phyloP scores from a whole-genome alignment of 1,140 invertebrate genomes.

The Philotrypesis tridentata region DNA sequence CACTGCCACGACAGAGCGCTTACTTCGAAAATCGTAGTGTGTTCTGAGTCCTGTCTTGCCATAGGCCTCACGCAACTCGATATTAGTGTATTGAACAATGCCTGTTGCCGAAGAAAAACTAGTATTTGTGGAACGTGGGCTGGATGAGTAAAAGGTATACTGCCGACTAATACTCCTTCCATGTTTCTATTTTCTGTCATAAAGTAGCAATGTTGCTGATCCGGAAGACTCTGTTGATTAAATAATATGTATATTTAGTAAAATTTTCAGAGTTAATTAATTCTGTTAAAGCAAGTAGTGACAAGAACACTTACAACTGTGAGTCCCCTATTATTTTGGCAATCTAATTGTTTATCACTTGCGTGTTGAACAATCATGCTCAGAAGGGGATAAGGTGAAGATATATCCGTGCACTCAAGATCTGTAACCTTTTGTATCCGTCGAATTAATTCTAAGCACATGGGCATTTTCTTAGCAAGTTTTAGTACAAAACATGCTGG shows the following conservation, averaged over 20 bases:
- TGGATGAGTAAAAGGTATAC: constrained; percentile 94
- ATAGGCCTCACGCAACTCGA: constrained; percentile 88
- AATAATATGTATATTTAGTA: background rate
- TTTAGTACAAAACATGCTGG: constrained; percentile 94
- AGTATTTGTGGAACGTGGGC: constrained; percentile 93
- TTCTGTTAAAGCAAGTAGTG: background rate
- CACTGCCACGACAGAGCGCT: constrained; percentile 91
- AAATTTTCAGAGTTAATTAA: background rate
- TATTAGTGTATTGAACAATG: constrained; percentile 92
- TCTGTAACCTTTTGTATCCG: constrained; percentile 83
- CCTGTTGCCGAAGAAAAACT: constrained; percentile 89
- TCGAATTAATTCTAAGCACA: constrained; percentile 84
- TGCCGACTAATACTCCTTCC: constrained; percentile 86
- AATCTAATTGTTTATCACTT: constrained; percentile 81
- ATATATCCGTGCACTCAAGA: constrained; percentile 81
- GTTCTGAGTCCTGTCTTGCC: constrained; percentile 80
- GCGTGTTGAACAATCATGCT: constrained; percentile 84
- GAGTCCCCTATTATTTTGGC: constrained; percentile 82
- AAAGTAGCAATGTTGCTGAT: constrained; percentile 95
- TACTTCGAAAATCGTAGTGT: constrained; percentile 92
- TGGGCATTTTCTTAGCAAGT: constrained; percentile 89
- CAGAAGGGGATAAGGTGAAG: constrained; percentile 80
- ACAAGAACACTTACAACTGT: constrained; percentile 81
- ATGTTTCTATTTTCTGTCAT: constrained; percentile 88
- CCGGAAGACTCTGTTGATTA: constrained; percentile 85